Evolutionary conservation across 1,140 invertebrate species (phyloP).

Genomic region (Zaprionus davidi): DNA sequence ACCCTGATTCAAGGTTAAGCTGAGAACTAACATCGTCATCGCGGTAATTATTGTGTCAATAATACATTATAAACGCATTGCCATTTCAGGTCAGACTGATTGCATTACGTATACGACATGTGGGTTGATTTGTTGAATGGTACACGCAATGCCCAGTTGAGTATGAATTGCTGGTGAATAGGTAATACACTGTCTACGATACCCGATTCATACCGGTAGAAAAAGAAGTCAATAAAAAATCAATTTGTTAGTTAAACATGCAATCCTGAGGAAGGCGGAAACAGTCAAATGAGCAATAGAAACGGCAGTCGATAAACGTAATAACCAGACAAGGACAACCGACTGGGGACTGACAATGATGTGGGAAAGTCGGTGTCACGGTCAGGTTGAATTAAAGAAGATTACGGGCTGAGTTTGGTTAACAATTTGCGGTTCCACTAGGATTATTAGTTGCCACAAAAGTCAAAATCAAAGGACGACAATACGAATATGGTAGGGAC

Average conservation of each 20-base stretch:
- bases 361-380: neutral
- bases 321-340: neutral
- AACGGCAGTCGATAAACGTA: neutral
- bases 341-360: neutral
- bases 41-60: constrained; percentile 53
- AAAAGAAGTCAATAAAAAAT: constrained; percentile 18
- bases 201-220: neutral
- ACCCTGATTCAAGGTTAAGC: constrained; percentile 23
- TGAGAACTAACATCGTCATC: constrained; percentile 4
- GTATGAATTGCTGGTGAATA: constrained; percentile 5
- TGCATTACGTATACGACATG: constrained; percentile 20
- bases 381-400: neutral
- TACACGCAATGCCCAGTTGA: constrained; percentile 16
- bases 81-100: neutral
- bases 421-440: constrained; percentile 13
- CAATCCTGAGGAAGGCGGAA: neutral
- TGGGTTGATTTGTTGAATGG: neutral
- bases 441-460: neutral
- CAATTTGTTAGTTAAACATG: constrained; percentile 18
- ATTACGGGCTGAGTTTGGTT: neutral
- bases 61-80: constrained; percentile 46
- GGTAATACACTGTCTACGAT: neutral
- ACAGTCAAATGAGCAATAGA: neutral
- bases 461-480: neutral
- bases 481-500: neutral